Evolutionary conservation across 2,113 vertebrate genomes (phyloP).

Genomic region (Syngnathus floridae): DNA sequence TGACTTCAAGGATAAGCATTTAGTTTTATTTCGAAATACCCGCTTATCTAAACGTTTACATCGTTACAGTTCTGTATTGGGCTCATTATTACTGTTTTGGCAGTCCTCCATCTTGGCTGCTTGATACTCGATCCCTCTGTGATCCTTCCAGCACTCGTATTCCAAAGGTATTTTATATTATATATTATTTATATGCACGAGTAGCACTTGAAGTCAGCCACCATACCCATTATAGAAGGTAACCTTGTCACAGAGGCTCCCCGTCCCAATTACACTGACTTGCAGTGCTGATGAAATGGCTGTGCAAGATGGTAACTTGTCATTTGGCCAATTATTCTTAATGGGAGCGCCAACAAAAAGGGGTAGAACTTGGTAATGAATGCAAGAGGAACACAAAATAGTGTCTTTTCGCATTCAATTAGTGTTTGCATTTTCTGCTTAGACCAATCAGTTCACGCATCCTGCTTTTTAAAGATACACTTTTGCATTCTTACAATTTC

Average conservation of each 20-base stretch:
- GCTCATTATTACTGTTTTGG: slow-evolving; percentile 55
- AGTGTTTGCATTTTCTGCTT: slow-evolving; percentile 23
- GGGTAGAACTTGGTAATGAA: slow-evolving; percentile 44
- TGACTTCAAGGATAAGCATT: slow-evolving; percentile 29
- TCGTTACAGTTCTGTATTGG: slow-evolving; percentile 30
- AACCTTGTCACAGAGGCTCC: slow-evolving; percentile 53
- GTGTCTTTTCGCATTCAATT: not conserved
- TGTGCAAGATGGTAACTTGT: slow-evolving; percentile 59
- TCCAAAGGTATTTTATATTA: slow-evolving; percentile 35
- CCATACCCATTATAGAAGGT: slow-evolving; percentile 50
- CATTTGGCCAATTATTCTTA: slow-evolving; percentile 67
- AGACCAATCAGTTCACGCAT: slow-evolving; percentile 13
- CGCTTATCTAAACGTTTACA: slow-evolving; percentile 38
- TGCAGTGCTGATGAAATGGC: slow-evolving; percentile 60
- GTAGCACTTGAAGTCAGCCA: slow-evolving; percentile 50
- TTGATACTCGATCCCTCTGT: slow-evolving; percentile 31
- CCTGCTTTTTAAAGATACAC: not conserved
- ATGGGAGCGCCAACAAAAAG: slow-evolving; percentile 48
- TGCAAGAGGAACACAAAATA: slow-evolving; percentile 11
- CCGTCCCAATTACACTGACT: slow-evolving; percentile 58
- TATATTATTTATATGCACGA: slow-evolving; percentile 53
- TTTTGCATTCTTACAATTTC: not conserved
- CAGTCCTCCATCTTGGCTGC: slow-evolving; percentile 43
- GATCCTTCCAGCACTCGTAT: slow-evolving; percentile 26
- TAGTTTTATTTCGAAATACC: slow-evolving; percentile 30